Evolutionary conservation across 1,140 invertebrate species (phyloP), one percentile per base, ranked within the genome.

Genomic region (Aphis craccivora): DNA sequence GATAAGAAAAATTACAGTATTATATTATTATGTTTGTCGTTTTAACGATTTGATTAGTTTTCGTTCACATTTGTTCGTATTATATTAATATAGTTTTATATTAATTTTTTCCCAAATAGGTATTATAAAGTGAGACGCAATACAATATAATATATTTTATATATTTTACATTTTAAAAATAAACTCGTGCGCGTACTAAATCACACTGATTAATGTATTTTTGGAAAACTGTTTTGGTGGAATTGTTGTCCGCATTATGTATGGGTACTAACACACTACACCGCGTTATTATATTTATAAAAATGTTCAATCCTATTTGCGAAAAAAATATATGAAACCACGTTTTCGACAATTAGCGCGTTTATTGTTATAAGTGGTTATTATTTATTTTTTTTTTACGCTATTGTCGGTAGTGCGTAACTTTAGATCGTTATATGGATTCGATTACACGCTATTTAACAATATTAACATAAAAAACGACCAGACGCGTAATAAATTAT

Each of bases 381-480:
- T 88, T 51, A 35, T 51, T 35, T 30, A 6, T 45, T 23, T n/a
- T 35, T 30, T 76, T n/a, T 76, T 76, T n/a, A 35, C 45, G 20
- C n/a, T n/a, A 86, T 45, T 45, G 43, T 48, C 7, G 45, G 2
- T n/a, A 35, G 48, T 53, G 87, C 87, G 48, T 53, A 37, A 89
- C 84, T 30, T 40, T 43, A 14, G 37, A 43, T 30, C n/a, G 22
- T 25, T 25, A n/a, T 25, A n/a, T 22, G 87, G 87, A 23, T 89
- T 89, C 87, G n/a, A 53, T 37, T 89, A 53, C 87, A 53, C 87
- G 87, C 45, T n/a, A n/a, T 89, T 89, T 37, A 53, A 53, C 48
- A 22, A 20, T 35, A 53, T 35, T n/a, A 89, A 53, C 45, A 22
- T 53, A 20, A 18, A 45, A 48, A 43, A 43, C 25, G 43, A 43